Conservation (phyloP, 2,888 invertebrate species). For the Gisinianus flammeolus region DNA sequence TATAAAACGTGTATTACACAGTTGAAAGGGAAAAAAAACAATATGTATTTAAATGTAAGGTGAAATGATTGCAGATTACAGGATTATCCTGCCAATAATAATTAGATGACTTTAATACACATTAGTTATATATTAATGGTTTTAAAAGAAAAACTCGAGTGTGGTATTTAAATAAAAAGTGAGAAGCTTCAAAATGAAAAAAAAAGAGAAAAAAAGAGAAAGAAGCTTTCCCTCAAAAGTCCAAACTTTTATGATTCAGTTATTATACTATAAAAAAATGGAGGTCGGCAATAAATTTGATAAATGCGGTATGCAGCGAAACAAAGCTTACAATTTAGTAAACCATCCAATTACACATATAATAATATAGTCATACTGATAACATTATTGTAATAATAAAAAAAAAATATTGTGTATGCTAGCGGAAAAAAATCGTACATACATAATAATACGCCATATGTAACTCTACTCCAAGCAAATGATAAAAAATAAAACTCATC, state of each 20-base stretch:
- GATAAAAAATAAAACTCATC: background rate
- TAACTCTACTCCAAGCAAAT: background rate
- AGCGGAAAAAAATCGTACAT: conserved; percentile 7
- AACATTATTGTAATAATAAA: background rate
- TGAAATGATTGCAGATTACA: background rate
- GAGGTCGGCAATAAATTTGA: conserved; percentile 35
- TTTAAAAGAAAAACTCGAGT: conserved; percentile 19
- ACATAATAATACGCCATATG: background rate
- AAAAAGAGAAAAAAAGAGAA: background rate
- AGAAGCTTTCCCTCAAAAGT: conserved; percentile 8
- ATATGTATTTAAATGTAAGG: background rate
- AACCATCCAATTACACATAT: conserved; percentile 37
- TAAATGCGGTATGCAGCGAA: conserved; percentile 32
- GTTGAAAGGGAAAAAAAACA: background rate
- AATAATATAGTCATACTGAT: conserved; percentile 14
- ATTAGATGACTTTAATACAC: background rate
- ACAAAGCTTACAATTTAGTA: conserved; percentile 37
- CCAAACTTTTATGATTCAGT: conserved; percentile 19
- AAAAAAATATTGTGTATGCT: background rate
- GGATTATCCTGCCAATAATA: conserved; percentile 37
- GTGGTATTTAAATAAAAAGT: conserved; percentile 4
- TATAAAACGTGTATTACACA: too few relatives aligned
- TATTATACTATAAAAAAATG: conserved; percentile 5
- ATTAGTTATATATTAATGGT: background rate
- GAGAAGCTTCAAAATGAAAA: background rate